These are phyloP conservation scores for Dicerorhinus sumatrensis DNA, from an alignment of 2,113 vertebrate species.

Conservation along the genomic window DNA sequence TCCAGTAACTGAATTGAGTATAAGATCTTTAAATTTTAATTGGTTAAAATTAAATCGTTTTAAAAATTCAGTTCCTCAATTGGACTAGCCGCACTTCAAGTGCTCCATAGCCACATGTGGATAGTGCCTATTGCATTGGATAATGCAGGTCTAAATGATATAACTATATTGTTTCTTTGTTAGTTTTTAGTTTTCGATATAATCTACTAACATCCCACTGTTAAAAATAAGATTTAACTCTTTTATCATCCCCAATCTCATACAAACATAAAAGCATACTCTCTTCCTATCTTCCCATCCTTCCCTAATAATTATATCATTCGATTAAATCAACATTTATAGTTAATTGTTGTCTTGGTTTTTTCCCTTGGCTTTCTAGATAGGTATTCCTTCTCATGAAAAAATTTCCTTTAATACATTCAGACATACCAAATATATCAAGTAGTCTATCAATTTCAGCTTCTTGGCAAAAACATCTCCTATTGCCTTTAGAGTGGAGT, in stretches of 20 bases:
- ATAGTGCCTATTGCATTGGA: not conserved
- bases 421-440: not conserved
- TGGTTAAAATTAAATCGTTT: conserved; percentile 17
- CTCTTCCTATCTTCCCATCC: not conserved
- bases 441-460: not conserved
- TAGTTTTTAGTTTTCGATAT: not conserved
- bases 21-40: conserved; percentile 6
- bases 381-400: not conserved
- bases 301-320: not conserved
- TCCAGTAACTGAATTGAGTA: not conserved
- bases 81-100: not conserved
- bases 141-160: not conserved
- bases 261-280: not conserved
- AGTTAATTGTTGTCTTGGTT: not conserved
- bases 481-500: not conserved
- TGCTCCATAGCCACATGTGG: not conserved
- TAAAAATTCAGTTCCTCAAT: not conserved
- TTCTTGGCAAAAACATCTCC: not conserved
- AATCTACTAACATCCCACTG: not conserved
- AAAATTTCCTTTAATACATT: not conserved
- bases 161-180: not conserved
- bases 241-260: not conserved
- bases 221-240: not conserved
- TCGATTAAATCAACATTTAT: conserved; percentile 10
- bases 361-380: not conserved